phyloP scores from a whole-genome alignment of 2,797 vertebrate genomes.

The Todus mexicanus region DNA sequence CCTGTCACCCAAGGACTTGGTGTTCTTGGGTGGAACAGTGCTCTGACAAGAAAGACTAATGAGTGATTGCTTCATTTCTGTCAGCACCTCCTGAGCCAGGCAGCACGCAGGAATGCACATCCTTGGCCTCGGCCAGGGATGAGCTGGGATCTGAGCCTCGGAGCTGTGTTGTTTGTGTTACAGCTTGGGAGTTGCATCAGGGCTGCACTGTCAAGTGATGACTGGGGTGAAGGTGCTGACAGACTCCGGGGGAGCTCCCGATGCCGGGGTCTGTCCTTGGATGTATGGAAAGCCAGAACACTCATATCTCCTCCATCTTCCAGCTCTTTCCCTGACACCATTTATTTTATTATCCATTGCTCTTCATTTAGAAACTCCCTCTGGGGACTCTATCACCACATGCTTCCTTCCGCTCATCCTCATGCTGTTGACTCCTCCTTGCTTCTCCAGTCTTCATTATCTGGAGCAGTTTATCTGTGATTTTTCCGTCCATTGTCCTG shows the following conservation, averaged over 20 bases:
- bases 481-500: not conserved
- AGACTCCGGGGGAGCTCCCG: not conserved
- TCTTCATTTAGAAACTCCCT: not conserved
- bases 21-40: not conserved
- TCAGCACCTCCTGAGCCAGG: not conserved
- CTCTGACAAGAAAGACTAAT: not conserved
- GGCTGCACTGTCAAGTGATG: not conserved
- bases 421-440: not conserved
- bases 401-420: not conserved
- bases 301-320: not conserved
- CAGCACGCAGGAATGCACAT: not conserved
- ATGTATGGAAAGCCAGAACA: not conserved
- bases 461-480: not conserved
- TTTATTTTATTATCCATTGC: not conserved
- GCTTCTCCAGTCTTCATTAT: not conserved
- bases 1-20: not conserved
- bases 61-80: not conserved
- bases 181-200: not conserved
- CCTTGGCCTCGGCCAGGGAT: not conserved
- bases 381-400: not conserved
- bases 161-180: not conserved
- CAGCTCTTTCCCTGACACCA: not conserved
- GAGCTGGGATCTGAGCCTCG: not conserved
- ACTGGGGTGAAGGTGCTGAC: conserved; percentile 9
- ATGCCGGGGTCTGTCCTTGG: not conserved